Base-by-base conservation (phyloP, 2,888 invertebrate genomes). In the Tachina fera region DNA sequence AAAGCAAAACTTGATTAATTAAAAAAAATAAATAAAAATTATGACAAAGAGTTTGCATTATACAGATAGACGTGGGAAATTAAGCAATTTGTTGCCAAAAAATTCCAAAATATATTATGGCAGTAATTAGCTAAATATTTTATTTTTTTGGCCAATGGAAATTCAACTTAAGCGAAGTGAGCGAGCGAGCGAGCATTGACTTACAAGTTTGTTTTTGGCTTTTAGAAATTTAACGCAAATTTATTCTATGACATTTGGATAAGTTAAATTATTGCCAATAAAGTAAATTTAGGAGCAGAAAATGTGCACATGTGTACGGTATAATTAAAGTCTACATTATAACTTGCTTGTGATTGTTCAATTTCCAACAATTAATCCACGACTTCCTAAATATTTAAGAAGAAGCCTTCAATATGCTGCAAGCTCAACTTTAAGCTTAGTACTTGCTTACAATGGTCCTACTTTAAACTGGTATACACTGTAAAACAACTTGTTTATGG, bases 41-140 rank as follows among this genome's bases (percentile, higher is more conserved):
- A 82, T 86, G 85, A 79, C 60, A 81, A 70, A 61, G 67, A 78
- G 49, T 67, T 86, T 14, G 16, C 60, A 39, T 19, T 13, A 43
- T n/a, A 31, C 4, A n/a, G n/a, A 31, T 41, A 3, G 77, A 78
- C 85, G 85, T 85, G 85, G 85, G 85, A 85, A 85, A 85, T 85
- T 81, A 74, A 85, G 84, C 72, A 81, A 85, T 85, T 85, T 85
- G 84, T 68, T 77, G 61, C 14, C 22, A 22, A 22, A 74, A 84
- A 83, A 65, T 63, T 68, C 67, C 63, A 71, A 60, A 43, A 10
- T 43, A 61, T 43, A 61, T 51, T 61, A 61, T 78, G 78, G 78
- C 31, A 31, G 61, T 78, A 71, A 79, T 79, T 79, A 79, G 71
- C 10, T n/a, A 71, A 71, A 60, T 63, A 47, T 47, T 63, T 47